Evolutionary conservation across 2,888 invertebrate species (phyloP), one percentile per base, ranked within the genome.

Genomic region (Odontocolon sp.): DNA sequence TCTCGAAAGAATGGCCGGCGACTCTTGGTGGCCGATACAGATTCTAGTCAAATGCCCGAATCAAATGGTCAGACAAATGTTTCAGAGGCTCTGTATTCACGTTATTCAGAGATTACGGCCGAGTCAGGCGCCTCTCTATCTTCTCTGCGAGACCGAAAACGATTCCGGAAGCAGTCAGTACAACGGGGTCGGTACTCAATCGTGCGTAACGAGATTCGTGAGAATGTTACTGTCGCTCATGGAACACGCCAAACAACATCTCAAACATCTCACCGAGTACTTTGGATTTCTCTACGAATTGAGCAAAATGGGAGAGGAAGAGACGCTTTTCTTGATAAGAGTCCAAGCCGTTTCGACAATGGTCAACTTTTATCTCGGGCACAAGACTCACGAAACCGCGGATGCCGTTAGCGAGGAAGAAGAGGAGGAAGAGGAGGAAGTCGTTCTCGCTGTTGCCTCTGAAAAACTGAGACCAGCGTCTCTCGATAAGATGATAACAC

Each of bases 41-140:
- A 97, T 97, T 85, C 92, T 98, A 88, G 95, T 98, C 89, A 97
- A 97, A 91, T 98, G 98, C 91, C 98, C 98, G 31, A 98, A 97
- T 92, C 98, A 98, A 91, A 97, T 98, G 95, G 98, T 98, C 74
- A 93, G 98, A 81, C 98, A 98, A 92, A 98, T 98, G 97, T 98
- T 98, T 92, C 98, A 98, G 91, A 93, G 98, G 86, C 93, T 98
- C 84, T 96, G 97, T 87, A 96, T 98, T 90, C 98, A 98, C 90
- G 98, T 98, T 79, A 97, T 98, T 91, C 96, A 96, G 90, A 94
- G 97, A 88, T 92, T 98, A 82, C 92, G 94, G 89, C 92, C 93
- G 90, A 92, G 93, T 87, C 95, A 95, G 90, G 92, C 93, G 84
- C 92, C 93, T 77, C 90, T 94, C 80, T 95, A 95, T 91, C 92